A percentile compares a stretch with the other conserved stretches of the same genome.
These are phyloP conservation scores for Lithodes maja DNA, from an alignment of 2,888 invertebrate species.

Conservation along the genomic window DNA sequence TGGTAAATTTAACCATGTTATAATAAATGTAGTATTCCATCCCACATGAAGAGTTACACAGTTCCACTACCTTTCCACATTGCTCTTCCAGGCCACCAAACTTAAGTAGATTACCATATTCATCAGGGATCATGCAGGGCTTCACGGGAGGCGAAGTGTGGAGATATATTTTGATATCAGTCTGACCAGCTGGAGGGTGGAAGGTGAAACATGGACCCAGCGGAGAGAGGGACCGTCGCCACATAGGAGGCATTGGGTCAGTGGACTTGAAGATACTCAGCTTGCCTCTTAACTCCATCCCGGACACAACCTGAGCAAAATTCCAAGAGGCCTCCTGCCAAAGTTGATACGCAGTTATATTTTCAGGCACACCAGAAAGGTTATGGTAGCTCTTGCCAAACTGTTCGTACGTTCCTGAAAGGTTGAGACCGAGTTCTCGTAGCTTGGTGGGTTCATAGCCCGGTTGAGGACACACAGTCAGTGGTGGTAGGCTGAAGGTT, in stretches of 20 bases:
- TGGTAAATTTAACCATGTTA: neutral
- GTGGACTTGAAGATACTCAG: neutral
- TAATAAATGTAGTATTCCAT: slow-evolving; percentile 21
- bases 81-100: slow-evolving; percentile 1
- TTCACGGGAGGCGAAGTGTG: neutral
- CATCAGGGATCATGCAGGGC: slow-evolving; percentile 6
- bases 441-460: slow-evolving; percentile 31
- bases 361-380: slow-evolving; percentile 12
- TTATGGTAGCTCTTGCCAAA: neutral
- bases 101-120: neutral
- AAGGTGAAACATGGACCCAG: slow-evolving; percentile 43
- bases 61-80: slow-evolving; percentile 7
- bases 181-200: neutral
- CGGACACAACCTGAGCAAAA: slow-evolving; percentile 7
- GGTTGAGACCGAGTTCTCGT: slow-evolving; percentile 10
- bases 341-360: neutral
- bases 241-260: neutral
- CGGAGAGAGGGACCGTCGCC: slow-evolving; percentile 34
- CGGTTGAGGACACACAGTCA: slow-evolving; percentile 33
- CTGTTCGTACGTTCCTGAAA: slow-evolving; percentile 1
- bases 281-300: neutral
- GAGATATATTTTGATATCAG: neutral
- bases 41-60: slow-evolving; percentile 43
- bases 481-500: slow-evolving; percentile 21
- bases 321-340: slow-evolving; percentile 35